These are phyloP conservation scores for Hipparchia sbordonii DNA, from an alignment of 2,888 invertebrate species.

Conservation along the genomic window DNA sequence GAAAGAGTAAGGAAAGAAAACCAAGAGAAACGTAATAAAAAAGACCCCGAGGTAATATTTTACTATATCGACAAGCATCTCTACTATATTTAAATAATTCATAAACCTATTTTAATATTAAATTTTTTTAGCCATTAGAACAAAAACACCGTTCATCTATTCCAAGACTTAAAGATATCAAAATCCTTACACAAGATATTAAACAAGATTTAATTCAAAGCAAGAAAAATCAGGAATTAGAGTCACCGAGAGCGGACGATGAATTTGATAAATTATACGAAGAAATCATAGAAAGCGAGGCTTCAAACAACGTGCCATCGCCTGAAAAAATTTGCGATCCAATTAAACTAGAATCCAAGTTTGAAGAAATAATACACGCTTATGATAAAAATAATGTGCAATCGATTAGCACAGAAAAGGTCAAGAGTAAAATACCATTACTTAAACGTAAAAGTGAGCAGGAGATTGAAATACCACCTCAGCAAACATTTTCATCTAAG, in stretches of 20 bases:
- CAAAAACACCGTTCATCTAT: conserved; percentile 46
- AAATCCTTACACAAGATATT: conserved; percentile 32
- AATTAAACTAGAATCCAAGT: conserved; percentile 61
- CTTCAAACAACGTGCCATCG: conserved; percentile 34
- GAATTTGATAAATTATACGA: conserved; percentile 73
- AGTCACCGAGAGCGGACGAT: conserved; percentile 51
- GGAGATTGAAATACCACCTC: conserved; percentile 48
- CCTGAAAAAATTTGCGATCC: conserved; percentile 59
- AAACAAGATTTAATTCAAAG: conserved; percentile 15
- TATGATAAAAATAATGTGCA: conserved; percentile 61
- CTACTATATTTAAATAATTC: neutral
- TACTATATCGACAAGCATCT: neutral
- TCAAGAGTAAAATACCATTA: conserved; percentile 63
- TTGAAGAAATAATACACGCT: conserved; percentile 71
- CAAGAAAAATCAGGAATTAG: conserved; percentile 28
- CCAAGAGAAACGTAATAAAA: conserved; percentile 41
- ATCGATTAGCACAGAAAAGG: conserved; percentile 49
- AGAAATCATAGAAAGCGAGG: conserved; percentile 54
- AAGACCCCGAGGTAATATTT: conserved; percentile 40
- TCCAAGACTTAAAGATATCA: conserved; percentile 48
- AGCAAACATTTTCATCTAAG: conserved; percentile 33
- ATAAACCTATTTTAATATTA: conserved; percentile 9
- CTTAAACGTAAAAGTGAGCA: conserved; percentile 59
- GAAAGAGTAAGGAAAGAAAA: conserved; percentile 49
- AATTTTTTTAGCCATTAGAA: conserved; percentile 26